Evolutionary conservation across 2,888 invertebrate species (phyloP).

Genomic region (Gymnoscelis rufifasciata): DNA sequence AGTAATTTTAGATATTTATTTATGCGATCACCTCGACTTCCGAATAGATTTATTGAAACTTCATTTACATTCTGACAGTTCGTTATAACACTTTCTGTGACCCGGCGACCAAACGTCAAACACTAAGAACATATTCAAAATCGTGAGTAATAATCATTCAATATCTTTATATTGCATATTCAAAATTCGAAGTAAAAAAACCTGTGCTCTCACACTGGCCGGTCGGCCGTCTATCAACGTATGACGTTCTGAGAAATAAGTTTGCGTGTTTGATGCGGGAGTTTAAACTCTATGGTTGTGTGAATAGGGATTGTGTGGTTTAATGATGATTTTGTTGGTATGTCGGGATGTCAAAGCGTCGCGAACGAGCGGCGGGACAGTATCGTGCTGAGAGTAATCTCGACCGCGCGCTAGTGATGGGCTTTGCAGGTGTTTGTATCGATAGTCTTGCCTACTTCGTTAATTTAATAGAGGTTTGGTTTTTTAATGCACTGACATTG

Average conservation of each 20-base stretch:
- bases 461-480: too few species aligned
- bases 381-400: conserved; percentile 80
- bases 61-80: conserved; percentile 46
- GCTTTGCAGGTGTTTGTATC: conserved; percentile 26
- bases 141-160: conserved; percentile 66
- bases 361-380: conserved; percentile 77
- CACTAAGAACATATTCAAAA: conserved; percentile 43
- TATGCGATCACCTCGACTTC: conserved; percentile 17
- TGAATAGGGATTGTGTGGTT: conserved; percentile 30
- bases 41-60: conserved; percentile 28
- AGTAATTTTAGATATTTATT: conserved; percentile 1
- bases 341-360: conserved; percentile 78
- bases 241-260: conserved; percentile 57
- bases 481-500: too few species aligned
- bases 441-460: conserved; percentile 4
- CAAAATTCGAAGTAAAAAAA: conserved; percentile 54
- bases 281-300: conserved; percentile 30
- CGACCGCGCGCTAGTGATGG: conserved; percentile 58
- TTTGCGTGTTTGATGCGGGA: conserved; percentile 25
- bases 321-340: conserved; percentile 36
- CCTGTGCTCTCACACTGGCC: conserved; percentile 53
- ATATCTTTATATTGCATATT: conserved; percentile 72
- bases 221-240: conserved; percentile 72
- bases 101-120: conserved; percentile 42
- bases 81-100: conserved; percentile 49